phyloP scores from a whole-genome alignment of 2,113 vertebrate genomes.

The Peromyscus maniculatus region DNA sequence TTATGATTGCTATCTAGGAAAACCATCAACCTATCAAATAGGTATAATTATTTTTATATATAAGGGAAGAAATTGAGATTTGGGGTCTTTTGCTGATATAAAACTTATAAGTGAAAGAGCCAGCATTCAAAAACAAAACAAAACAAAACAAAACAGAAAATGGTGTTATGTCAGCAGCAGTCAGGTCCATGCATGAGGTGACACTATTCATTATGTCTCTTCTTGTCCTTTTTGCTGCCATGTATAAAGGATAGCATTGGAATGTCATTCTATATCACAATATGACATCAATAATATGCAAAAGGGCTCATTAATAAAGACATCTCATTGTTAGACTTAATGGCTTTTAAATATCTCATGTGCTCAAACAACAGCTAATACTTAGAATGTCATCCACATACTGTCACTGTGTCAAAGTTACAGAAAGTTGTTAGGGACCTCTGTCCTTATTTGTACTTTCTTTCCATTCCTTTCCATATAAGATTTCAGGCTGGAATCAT shows the following conservation, averaged over 20 bases:
- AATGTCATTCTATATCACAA: not conserved
- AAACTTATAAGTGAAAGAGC: not conserved
- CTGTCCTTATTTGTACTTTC: not conserved
- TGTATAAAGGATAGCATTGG: not conserved
- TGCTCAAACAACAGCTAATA: not conserved
- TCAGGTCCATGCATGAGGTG: not conserved
- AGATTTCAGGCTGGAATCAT: not conserved
- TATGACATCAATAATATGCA: not conserved
- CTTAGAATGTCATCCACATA: not conserved
- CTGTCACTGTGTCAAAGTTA: not conserved
- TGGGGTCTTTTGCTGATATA: not conserved
- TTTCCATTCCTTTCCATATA: too few species aligned
- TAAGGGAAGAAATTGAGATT: not conserved
- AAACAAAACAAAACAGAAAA: not conserved
- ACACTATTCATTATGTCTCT: not conserved
- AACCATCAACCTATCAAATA: not conserved
- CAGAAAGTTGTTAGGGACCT: not conserved
- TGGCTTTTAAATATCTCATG: not conserved
- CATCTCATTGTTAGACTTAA: not conserved
- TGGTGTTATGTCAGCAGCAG: accelerated
- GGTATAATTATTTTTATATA: not conserved
- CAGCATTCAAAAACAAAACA: not conserved
- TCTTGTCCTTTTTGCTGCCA: not conserved
- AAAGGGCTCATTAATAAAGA: not conserved
- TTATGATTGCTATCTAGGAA: not conserved